Evolutionary conservation across 2,113 vertebrate genomes (phyloP), one percentile per base, ranked within the genome.

Genomic region (Gallinago undulata): DNA sequence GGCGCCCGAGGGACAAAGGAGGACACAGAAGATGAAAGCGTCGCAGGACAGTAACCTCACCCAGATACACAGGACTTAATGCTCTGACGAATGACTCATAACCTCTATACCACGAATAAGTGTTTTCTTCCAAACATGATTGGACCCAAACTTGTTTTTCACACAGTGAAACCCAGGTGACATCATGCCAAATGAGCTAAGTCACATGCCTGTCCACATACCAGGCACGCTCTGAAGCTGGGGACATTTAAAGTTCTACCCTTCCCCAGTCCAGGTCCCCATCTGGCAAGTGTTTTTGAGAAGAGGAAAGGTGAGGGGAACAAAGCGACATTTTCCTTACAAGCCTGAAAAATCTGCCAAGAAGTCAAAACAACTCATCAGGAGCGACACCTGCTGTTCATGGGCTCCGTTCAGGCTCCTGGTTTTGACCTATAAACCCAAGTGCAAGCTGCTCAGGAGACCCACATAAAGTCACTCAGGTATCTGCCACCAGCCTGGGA

Each of bases 201-300:
- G 23, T 10, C 33, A 37, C 45, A 19, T 3, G 0, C 45, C 14
- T 0, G 0, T 3, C 31, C 47, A 7, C 3, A 1, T 1, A 3
- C 6, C 37, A 28, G 72, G 16, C 7, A 43, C 27, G 7, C 6
- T 31, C 39, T 11, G 2, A 27, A 51, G 13, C 4, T 4, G 1
- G 25, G n/a, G 43, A 12, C 14, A 25, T 23, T 27, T 21, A 1
- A 33, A 39, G 17, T 13, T 60, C 28, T 48, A 39, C 23, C n/a
- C 24, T 45, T 53, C 11, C 53, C 57, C 15, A 47, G 13, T 2
- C 28, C 76, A 81, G 48, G 8, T 25, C 48, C 33, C 27, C 47
- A 6, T 6, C 23, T 13, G 3, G 14, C 6, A 27, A 51, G 21
- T 12, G 43, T 3, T 73, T 35, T 2, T 7, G 9, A 3, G 5